Conservation (phyloP, 2,797 vertebrate species). For the Basileuterus tristriatus region DNA sequence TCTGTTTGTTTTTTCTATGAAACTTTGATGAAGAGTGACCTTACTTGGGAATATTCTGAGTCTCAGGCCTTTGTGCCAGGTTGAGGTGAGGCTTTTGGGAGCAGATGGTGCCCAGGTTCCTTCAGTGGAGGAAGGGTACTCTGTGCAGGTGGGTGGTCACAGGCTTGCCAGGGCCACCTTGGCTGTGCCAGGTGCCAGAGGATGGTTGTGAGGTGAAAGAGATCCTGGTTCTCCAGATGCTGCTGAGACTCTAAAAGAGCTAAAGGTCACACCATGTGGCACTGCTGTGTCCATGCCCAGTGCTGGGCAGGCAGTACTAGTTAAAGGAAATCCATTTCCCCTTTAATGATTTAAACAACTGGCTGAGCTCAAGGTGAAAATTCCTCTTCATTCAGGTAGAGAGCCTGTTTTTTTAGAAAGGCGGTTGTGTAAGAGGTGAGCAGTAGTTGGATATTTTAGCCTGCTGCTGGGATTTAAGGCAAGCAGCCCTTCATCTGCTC, state of each 20-base stretch:
- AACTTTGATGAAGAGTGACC: not conserved
- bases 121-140: not conserved
- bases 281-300: not conserved
- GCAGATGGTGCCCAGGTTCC: not conserved
- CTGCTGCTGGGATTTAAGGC: constrained; percentile 57
- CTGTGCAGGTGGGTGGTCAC: not conserved
- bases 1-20: not conserved
- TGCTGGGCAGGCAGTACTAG: not conserved
- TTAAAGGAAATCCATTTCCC: constrained; percentile 29
- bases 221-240: not conserved
- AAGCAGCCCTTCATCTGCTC: constrained; percentile 62
- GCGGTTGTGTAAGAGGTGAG: constrained; percentile 13
- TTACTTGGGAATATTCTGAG: not conserved
- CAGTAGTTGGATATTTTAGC: constrained; percentile 58
- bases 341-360: not conserved
- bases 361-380: not conserved
- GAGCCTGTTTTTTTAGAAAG: not conserved
- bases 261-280: not conserved
- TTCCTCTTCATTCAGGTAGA: not conserved
- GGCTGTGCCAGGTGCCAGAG: not conserved
- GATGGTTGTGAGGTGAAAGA: not conserved
- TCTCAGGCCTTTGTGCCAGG: not conserved
- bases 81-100: not conserved
- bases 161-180: not conserved
- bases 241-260: not conserved